Evolutionary conservation across 1,140 invertebrate genomes (phyloP).

Genomic region (Metaphire vulgaris): DNA sequence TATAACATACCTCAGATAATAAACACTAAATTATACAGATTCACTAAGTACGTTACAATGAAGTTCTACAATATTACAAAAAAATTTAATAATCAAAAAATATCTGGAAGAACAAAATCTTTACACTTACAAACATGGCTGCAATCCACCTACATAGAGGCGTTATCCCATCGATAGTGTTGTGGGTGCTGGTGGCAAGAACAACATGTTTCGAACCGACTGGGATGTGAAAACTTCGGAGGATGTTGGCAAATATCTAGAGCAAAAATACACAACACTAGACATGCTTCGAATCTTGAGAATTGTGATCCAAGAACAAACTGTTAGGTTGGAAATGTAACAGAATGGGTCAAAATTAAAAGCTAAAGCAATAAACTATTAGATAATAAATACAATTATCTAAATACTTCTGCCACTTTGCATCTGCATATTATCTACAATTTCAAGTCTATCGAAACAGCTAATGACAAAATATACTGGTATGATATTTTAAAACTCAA

Average conservation of each 20-base stretch:
- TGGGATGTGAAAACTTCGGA: conserved; percentile 69
- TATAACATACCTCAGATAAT: too few species aligned
- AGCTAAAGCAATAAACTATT: not conserved
- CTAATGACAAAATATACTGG: too few species aligned
- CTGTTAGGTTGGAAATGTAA: not conserved
- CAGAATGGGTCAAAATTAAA: not conserved
- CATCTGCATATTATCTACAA: too few species aligned
- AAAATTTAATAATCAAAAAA: too few species aligned
- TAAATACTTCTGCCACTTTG: too few species aligned
- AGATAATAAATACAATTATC: not conserved
- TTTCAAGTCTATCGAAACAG: too few species aligned
- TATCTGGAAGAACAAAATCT: too few species aligned
- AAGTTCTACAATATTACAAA: too few species aligned
- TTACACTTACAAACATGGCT: conserved; percentile 54
- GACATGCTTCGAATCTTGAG: not conserved
- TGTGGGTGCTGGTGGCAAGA: not conserved
- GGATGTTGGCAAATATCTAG: conserved; percentile 70
- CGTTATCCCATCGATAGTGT: conserved; percentile 40
- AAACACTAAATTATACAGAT: too few species aligned
- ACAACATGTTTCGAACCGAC: conserved; percentile 62
- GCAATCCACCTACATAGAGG: conserved; percentile 66
- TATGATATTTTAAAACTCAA: too few species aligned
- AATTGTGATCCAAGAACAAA: not conserved
- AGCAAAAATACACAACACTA: conserved; percentile 32
- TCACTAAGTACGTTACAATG: too few species aligned